Evolutionary conservation across 35 echinoderm and acorn worm genomes (phyloP).

Genomic region (Amphiura filiformis): DNA sequence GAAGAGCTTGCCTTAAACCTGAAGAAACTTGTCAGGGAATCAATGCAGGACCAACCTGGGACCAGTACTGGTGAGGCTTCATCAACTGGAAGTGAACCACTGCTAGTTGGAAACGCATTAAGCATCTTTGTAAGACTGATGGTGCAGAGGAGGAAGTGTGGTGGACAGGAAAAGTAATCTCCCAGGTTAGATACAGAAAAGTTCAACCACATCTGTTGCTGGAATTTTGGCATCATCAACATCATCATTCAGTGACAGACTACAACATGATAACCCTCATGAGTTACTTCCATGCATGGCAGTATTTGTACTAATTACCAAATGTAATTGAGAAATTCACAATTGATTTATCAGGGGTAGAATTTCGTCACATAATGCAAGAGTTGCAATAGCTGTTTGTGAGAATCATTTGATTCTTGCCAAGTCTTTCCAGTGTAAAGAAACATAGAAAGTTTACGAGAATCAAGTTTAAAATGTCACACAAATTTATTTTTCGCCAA

Average conservation of each 20-base stretch:
- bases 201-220: neutral
- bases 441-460: no score
- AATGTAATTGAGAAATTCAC: no score
- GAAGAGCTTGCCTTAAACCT: neutral
- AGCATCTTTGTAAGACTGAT: neutral
- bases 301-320: no score
- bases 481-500: no score
- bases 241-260: neutral
- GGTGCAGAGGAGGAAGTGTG: neutral
- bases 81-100: neutral
- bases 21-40: neutral
- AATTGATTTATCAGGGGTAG: no score
- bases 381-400: no score
- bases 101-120: neutral
- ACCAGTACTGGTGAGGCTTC: neutral
- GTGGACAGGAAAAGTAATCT: constrained; percentile 25
- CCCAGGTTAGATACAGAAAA: constrained; percentile 33
- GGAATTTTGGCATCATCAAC: neutral
- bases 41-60: neutral
- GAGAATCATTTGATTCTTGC: no score
- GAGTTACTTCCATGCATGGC: no score
- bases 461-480: no score
- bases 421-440: no score
- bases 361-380: no score
- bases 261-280: no score